Conservation (phyloP, 2,888 invertebrate genomes). For the Campopleginae sp. region DNA sequence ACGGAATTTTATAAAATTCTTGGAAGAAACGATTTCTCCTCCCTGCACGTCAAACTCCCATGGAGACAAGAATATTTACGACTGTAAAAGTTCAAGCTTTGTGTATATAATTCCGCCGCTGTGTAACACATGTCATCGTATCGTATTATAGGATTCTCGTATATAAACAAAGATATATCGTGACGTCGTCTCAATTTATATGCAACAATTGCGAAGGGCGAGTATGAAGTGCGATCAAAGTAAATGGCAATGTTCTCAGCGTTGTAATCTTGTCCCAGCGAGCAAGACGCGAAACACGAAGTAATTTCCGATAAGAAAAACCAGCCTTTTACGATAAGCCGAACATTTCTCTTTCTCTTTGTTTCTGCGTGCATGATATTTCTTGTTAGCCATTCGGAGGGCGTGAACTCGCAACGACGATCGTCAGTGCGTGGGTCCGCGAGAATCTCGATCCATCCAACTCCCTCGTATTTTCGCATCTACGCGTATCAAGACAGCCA, state of each 20-base stretch:
- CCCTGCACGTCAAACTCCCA: neutral
- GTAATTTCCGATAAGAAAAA: conserved; percentile 56
- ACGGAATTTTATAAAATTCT: neutral
- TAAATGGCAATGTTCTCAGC: conserved; percentile 20
- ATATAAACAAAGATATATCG: conserved; percentile 17
- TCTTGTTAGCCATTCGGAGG: conserved; percentile 29
- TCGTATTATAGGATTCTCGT: conserved; percentile 13
- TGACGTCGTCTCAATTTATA: conserved; percentile 52
- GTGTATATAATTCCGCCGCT: conserved; percentile 13
- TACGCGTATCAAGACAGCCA: conserved; percentile 9
- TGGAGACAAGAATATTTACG: conserved; percentile 29
- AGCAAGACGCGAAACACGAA: conserved; percentile 47
- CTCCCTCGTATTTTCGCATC: conserved; percentile 48
- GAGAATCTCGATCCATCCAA: conserved; percentile 41
- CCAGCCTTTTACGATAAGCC: conserved; percentile 52
- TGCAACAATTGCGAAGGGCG: conserved; percentile 23
- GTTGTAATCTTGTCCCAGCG: conserved; percentile 55
- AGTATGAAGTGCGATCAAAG: conserved; percentile 30
- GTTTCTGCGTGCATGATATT: conserved; percentile 9
- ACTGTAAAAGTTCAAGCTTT: conserved; percentile 26
- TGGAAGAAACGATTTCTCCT: neutral
- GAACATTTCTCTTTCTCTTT: conserved; percentile 38
- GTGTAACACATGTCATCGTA: conserved; percentile 23
- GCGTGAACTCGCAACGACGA: conserved; percentile 3
- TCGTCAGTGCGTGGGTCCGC: conserved; percentile 56